Conservation (phyloP, 2,888 invertebrate species). For the Caenorhabditis wallacei region DNA sequence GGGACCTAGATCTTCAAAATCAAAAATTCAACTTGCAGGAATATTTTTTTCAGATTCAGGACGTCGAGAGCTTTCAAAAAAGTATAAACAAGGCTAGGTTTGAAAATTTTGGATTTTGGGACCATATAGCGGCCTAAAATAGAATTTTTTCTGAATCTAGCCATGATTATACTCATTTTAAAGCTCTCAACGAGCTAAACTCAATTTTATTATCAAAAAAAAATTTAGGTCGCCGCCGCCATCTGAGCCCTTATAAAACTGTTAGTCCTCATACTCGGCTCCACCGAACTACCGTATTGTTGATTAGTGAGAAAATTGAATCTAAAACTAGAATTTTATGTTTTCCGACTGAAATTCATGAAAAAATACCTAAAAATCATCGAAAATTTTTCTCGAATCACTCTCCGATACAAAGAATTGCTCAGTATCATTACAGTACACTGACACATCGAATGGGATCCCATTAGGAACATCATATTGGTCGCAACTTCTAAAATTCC, state of each 20-base stretch:
- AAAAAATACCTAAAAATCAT: constrained; percentile 15
- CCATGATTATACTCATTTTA: no score
- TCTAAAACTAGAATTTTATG: neutral
- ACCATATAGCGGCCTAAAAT: no score
- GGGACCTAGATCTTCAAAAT: no score
- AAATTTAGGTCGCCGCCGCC: neutral
- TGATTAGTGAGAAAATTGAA: neutral
- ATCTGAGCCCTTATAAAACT: constrained; percentile 18
- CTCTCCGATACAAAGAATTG: constrained; percentile 9
- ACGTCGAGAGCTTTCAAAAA: neutral
- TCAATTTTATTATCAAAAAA: neutral
- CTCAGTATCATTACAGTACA: constrained; percentile 29
- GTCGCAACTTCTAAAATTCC: constrained; percentile 25
- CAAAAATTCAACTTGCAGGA: no score
- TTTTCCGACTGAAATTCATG: no score
- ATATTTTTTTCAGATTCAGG: no score
- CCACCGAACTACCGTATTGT: constrained; percentile 25
- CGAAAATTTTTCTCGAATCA: constrained; percentile 1
- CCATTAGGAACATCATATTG: constrained; percentile 29
- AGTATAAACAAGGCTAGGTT: no score
- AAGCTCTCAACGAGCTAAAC: neutral
- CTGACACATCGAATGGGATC: constrained; percentile 39
- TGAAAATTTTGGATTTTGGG: no score
- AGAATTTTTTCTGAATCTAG: no score
- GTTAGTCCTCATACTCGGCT: constrained; percentile 10